phyloP scores from a whole-genome alignment of 2,888 invertebrate genomes.

The Calameuta filiformis region DNA sequence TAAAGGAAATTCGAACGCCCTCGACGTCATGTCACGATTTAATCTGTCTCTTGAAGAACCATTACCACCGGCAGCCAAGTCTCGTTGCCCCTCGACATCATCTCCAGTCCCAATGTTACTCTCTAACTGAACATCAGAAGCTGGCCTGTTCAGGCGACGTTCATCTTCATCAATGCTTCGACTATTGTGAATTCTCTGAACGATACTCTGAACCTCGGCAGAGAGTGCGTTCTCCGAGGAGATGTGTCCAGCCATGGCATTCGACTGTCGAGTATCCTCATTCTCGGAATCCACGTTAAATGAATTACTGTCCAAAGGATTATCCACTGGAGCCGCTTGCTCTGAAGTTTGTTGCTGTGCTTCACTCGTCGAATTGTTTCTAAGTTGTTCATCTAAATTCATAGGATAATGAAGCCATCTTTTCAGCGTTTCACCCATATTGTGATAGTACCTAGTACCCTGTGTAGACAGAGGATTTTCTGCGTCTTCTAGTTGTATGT shows the following conservation, averaged over 20 bases:
- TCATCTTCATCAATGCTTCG: not conserved
- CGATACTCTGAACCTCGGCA: slow-evolving; percentile 44
- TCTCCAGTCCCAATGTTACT: not conserved
- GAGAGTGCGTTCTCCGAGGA: slow-evolving; percentile 33
- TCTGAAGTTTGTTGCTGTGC: not conserved
- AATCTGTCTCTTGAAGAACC: not conserved
- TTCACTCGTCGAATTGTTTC: slow-evolving; percentile 13
- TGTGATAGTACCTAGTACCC: slow-evolving; percentile 20
- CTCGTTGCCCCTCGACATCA: not conserved
- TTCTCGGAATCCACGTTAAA: not conserved
- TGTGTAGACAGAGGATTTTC: slow-evolving; percentile 24
- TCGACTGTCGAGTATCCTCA: slow-evolving; percentile 67
- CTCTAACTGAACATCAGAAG: not conserved
- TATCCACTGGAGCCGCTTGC: not conserved
- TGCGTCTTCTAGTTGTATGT: slow-evolving; percentile 3
- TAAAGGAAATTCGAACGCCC: not conserved
- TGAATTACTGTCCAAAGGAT: not conserved
- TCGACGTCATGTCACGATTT: not conserved
- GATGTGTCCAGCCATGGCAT: slow-evolving; percentile 71
- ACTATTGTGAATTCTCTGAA: slow-evolving; percentile 41
- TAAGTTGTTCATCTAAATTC: slow-evolving; percentile 2
- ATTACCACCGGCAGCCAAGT: not conserved
- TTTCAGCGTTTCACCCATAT: slow-evolving; percentile 27
- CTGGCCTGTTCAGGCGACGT: not conserved
- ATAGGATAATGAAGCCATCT: slow-evolving; percentile 19